Evolutionary conservation across 2,113 vertebrate species (phyloP).

Genomic region (Arizona elegans): DNA sequence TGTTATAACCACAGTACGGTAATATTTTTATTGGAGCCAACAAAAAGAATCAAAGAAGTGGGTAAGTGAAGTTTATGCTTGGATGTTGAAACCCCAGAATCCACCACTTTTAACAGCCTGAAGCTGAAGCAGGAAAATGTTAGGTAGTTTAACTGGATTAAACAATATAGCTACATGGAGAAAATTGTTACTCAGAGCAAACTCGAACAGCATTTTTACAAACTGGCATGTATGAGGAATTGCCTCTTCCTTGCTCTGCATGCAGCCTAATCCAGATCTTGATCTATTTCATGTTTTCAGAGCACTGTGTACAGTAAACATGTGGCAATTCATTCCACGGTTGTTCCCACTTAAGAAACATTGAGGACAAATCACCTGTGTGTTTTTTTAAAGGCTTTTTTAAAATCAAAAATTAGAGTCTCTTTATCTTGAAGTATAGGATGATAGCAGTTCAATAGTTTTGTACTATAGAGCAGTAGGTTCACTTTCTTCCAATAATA

Average conservation of each 20-base stretch:
- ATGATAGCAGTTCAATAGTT: neutral
- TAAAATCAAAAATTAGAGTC: neutral
- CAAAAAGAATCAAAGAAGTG: neutral
- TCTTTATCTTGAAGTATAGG: too few relatives aligned
- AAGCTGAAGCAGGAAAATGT: neutral
- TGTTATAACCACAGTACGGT: neutral
- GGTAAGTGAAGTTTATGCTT: neutral
- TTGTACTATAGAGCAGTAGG: neutral
- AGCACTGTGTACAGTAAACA: constrained; percentile 10
- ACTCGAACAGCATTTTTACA: neutral
- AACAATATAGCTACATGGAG: neutral
- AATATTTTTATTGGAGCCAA: neutral
- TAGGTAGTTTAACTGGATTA: neutral
- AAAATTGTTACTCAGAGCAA: constrained; percentile 7
- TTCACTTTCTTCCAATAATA: neutral
- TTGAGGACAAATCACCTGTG: neutral
- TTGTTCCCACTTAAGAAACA: constrained; percentile 3
- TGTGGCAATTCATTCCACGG: neutral
- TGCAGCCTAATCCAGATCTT: neutral
- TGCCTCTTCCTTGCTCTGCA: neutral
- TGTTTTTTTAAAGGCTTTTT: neutral
- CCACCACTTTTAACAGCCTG: neutral
- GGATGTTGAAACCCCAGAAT: neutral
- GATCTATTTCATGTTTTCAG: neutral
- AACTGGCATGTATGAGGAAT: neutral